Evolutionary conservation across 2,113 vertebrate species (phyloP).

Genomic region (Cyanoliseus patagonus): DNA sequence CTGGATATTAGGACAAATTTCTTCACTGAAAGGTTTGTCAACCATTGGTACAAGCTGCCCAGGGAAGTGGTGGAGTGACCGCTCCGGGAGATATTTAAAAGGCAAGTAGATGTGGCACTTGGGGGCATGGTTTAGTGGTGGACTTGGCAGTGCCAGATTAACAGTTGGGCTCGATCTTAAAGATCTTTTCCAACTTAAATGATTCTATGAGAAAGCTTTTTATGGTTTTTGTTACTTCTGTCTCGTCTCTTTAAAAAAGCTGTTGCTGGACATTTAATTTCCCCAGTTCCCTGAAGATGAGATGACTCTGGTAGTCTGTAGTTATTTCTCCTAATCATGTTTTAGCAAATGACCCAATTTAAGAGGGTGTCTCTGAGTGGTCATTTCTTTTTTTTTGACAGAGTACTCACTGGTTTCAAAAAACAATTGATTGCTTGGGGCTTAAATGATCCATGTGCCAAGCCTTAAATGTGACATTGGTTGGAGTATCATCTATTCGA

Average conservation of each 20-base stretch:
- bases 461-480: conserved; percentile 2
- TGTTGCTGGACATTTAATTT: not conserved
- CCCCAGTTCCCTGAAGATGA: not conserved
- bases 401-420: not conserved
- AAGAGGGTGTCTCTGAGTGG: not conserved
- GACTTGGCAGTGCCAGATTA: not conserved
- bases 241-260: not conserved
- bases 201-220: not conserved
- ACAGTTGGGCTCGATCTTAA: not conserved
- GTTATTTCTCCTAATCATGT: not conserved
- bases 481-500: not conserved
- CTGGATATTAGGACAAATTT: not conserved
- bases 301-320: not conserved
- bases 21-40: not conserved
- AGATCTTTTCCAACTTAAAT: not conserved
- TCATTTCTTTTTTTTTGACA: not conserved
- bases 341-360: conserved; percentile 29
- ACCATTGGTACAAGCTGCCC: not conserved
- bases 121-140: not conserved
- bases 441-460: conserved; percentile 14
- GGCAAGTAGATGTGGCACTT: fast-evolving
- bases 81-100: not conserved
- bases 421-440: conserved; percentile 25
- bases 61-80: not conserved
- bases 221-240: not conserved